These are phyloP conservation scores for Drosophila borealis DNA, from an alignment of 2,888 invertebrate genomes.

Conservation along the genomic window DNA sequence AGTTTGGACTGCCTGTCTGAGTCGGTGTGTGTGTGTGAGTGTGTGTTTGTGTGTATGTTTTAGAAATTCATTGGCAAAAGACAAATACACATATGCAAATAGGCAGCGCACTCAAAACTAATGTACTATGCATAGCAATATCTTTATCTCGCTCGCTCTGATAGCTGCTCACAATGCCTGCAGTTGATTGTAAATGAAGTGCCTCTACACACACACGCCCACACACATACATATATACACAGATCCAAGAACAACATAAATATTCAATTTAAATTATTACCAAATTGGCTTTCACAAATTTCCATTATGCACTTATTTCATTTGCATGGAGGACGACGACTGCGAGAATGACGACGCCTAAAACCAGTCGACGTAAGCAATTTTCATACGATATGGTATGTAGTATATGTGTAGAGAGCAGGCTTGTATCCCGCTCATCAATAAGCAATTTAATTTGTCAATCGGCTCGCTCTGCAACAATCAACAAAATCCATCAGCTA, in stretches of 20 bases:
- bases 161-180: constrained; percentile 42
- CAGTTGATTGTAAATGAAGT: constrained; percentile 57
- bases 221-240: constrained; percentile 1
- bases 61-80: constrained; percentile 74
- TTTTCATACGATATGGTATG: constrained; percentile 23
- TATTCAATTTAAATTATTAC: constrained; percentile 81
- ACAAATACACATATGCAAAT: constrained; percentile 78
- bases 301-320: constrained; percentile 80
- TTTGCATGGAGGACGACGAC: constrained; percentile 40
- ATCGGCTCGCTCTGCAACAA: constrained; percentile 64
- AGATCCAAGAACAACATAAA: constrained; percentile 63
- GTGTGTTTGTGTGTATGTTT: constrained; percentile 39
- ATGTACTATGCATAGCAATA: constrained; percentile 62
- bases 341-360: constrained; percentile 40
- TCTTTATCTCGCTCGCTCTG: constrained; percentile 20
- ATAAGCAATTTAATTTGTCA: constrained; percentile 80
- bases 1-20: background rate
- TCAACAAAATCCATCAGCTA: constrained; percentile 71
- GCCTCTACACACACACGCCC: constrained; percentile 9
- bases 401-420: background rate
- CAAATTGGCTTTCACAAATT: constrained; percentile 78
- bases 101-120: constrained; percentile 71
- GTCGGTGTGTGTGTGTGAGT: background rate
- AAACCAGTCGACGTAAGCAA: constrained; percentile 56
- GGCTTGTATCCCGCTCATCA: constrained; percentile 62